Evolutionary conservation across 2,888 invertebrate species (phyloP).

Genomic region (Melanargia galathea): DNA sequence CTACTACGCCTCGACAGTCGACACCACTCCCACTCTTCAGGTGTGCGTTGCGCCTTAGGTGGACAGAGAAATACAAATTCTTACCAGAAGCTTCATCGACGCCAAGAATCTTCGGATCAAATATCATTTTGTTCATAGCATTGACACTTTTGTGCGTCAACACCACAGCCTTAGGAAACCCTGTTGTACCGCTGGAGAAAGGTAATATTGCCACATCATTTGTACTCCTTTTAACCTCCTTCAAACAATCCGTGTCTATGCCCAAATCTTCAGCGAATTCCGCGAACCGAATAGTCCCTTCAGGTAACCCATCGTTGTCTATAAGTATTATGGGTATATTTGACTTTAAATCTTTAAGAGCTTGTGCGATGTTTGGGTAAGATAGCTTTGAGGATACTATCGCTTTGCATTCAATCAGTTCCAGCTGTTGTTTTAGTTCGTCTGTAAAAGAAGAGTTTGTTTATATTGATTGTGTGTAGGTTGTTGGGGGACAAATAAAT

Average conservation of each 20-base stretch:
- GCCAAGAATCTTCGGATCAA: slow-evolving; percentile 61
- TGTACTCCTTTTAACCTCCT: slow-evolving; percentile 63
- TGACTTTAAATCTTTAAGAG: slow-evolving; percentile 68
- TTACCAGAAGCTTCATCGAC: slow-evolving; percentile 70
- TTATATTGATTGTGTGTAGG: neutral
- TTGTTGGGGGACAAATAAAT: neutral
- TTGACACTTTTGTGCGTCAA: slow-evolving; percentile 84
- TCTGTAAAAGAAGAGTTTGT: slow-evolving; percentile 73
- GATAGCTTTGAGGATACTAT: slow-evolving; percentile 83
- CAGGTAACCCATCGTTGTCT: slow-evolving; percentile 73
- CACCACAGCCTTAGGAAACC: slow-evolving; percentile 88
- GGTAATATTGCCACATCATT: slow-evolving; percentile 87
- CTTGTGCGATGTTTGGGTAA: slow-evolving; percentile 73
- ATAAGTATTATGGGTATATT: slow-evolving; percentile 79
- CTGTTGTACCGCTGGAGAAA: slow-evolving; percentile 94
- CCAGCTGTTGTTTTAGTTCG: slow-evolving; percentile 86
- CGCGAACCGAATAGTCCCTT: slow-evolving; percentile 84
- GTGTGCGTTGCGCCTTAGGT: no score
- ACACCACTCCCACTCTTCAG: no score
- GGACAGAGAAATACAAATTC: neutral
- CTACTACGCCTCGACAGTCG: no score
- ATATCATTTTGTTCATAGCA: slow-evolving; percentile 70
- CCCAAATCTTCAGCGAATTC: slow-evolving; percentile 82
- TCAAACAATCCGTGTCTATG: slow-evolving; percentile 77
- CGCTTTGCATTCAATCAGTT: slow-evolving; percentile 83